Base-by-base conservation (phyloP, 2,888 invertebrate species). In the Oxystoma pomonae region DNA sequence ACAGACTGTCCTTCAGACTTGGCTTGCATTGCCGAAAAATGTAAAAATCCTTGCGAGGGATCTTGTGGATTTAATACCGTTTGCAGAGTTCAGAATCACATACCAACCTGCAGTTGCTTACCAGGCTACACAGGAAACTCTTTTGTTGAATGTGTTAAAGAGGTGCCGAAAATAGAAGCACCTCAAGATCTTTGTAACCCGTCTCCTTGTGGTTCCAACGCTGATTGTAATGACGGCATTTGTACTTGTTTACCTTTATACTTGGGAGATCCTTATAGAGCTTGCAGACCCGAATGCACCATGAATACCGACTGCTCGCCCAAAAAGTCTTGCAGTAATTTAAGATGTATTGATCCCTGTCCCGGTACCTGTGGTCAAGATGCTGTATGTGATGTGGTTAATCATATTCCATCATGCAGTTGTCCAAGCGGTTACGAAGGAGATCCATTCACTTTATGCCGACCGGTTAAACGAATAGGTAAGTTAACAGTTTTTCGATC, bases 361-460 rank as follows among this genome's bases (percentile, higher is more conserved):
- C 83, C 85, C 1, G 90, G 90, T 58, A 87, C 90, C 55, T 94
- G 94, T 73, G 94, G 91, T 17, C 85, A 87, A 69, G 89, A 89
- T 73, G 89, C 94, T 9, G 84, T 87, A 61, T 94, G 94, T 71
- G 87, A 88, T 77, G 92, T 92, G 19, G 86, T 90, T 66, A 89
- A 90, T 72, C 94, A 94, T 74, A 91, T 90, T 75, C 93, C 94
- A 1, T 86, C 91, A 68, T 93, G 93, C 76, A 87, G 88, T 18
- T 93, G 93, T 75, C 85, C 87, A 67, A 80, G 85, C 16, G 85
- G 87, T 59, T 87, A 84, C 72, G 89, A 89, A 16, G 92, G 92
- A n/a, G 90, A 92, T 83, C 90, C 92, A 1, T 90, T 92, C 75
- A 85, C 83, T 55, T 77, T 77, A 60, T 87, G 86, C 72, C 78